Percentiles rank a stretch among this genome's conserved stretches.
These are phyloP conservation scores for Apotomis turbidana DNA, from an alignment of 2,888 invertebrate genomes.

Conservation along the genomic window DNA sequence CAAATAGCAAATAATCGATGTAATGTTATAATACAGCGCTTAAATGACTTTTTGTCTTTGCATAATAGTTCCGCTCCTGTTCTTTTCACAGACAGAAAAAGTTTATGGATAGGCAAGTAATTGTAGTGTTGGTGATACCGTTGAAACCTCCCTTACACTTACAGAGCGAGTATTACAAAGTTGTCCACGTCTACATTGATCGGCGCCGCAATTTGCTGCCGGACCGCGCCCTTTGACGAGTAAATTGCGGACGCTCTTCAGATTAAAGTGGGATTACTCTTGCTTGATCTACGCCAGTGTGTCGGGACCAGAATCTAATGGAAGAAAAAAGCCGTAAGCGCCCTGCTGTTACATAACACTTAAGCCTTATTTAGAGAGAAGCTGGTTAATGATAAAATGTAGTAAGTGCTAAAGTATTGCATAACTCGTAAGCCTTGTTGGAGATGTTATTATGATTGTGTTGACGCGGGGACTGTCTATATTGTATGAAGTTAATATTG, in stretches of 20 bases:
- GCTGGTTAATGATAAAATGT: too few species aligned
- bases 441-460: neutral
- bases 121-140: neutral
- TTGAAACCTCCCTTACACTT: neutral
- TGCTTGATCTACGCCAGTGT: constrained; percentile 12
- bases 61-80: too few species aligned
- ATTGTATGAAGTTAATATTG: neutral
- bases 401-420: too few species aligned
- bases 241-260: constrained; percentile 24
- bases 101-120: neutral
- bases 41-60: too few species aligned
- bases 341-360: neutral
- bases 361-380: neutral
- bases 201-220: constrained; percentile 15
- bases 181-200: constrained; percentile 17
- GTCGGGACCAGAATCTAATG: neutral
- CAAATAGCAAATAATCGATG: too few species aligned
- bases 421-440: neutral
- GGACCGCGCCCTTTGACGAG: constrained; percentile 22
- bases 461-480: neutral
- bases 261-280: constrained; percentile 22
- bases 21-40: too few species aligned
- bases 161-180: neutral
- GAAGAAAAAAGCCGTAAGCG: neutral
- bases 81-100: too few species aligned